Conservation (phyloP, 2,797 vertebrate genomes). For the Masticophis lateralis region DNA sequence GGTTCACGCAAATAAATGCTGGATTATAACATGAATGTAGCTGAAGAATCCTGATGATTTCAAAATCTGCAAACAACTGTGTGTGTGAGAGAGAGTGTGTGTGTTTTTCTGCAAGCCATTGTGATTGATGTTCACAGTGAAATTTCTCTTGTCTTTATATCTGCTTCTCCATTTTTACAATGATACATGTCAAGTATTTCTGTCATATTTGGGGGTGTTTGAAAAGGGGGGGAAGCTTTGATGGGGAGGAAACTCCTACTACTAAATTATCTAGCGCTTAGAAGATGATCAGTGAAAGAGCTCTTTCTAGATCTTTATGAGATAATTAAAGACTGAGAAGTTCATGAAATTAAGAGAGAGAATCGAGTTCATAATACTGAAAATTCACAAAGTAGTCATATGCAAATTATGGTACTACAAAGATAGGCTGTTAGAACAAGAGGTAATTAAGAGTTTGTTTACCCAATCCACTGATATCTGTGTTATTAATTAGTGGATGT, state of each 20-base stretch:
- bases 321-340: constrained; percentile 23
- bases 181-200: constrained; percentile 27
- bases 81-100: too few species aligned
- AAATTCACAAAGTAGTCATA: constrained; percentile 9
- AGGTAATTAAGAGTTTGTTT: constrained; percentile 9
- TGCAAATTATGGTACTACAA: constrained; percentile 4
- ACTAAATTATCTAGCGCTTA: background rate
- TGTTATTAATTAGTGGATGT: constrained; percentile 14
- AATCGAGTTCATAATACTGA: constrained; percentile 11
- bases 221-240: background rate
- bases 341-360: constrained; percentile 11
- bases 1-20: background rate
- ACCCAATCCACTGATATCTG: background rate
- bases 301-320: constrained; percentile 21
- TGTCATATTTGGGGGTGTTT: background rate
- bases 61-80: constrained; percentile 24
- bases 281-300: constrained; percentile 16
- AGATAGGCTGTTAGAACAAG: constrained; percentile 3
- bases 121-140: constrained; percentile 32
- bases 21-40: constrained; percentile 20
- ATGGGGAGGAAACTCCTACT: background rate
- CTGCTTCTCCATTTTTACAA: constrained; percentile 4
- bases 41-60: constrained; percentile 42
- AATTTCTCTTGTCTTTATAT: constrained; percentile 38
- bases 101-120: background rate